Evolutionary conservation across 2,888 invertebrate genomes (phyloP).

Genomic region (Caenorhabditis sp.): DNA sequence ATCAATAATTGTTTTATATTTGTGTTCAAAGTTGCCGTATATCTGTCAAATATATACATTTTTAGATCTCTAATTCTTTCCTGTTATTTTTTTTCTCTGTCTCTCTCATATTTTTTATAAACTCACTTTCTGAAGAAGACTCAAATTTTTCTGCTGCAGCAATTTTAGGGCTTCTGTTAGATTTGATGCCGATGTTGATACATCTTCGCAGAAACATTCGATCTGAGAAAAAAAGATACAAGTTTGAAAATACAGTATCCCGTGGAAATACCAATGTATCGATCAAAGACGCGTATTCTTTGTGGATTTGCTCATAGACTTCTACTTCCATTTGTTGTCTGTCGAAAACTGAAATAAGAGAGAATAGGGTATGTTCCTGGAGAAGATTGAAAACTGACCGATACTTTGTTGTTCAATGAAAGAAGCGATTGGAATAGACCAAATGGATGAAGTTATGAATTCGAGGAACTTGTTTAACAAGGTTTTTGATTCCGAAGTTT

Average conservation of each 20-base stretch:
- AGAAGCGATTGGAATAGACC: constrained; percentile 63
- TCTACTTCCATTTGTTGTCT: constrained; percentile 71
- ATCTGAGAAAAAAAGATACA: constrained; percentile 21
- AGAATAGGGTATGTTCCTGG: too few species aligned
- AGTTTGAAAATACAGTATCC: background rate
- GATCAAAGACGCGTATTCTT: constrained; percentile 72
- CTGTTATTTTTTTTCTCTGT: background rate
- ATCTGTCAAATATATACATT: background rate
- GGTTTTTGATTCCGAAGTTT: constrained; percentile 5
- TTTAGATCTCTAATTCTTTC: background rate
- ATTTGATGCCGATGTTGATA: constrained; percentile 21
- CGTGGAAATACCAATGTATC: constrained; percentile 50
- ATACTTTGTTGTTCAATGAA: constrained; percentile 67
- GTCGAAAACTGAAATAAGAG: constrained; percentile 74
- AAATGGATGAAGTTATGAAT: constrained; percentile 63
- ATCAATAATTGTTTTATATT: background rate
- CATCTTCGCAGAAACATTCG: constrained; percentile 56
- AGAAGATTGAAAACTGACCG: constrained; percentile 39
- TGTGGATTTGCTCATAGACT: constrained; percentile 71
- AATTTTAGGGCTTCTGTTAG: constrained; percentile 35
- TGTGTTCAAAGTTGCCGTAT: too few species aligned
- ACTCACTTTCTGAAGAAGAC: constrained; percentile 19
- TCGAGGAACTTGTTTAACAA: constrained; percentile 61
- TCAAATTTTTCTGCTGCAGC: constrained; percentile 26
- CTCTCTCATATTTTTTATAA: background rate